Conservation (phyloP, 2,797 vertebrate species). For the Taenioides sp. region DNA sequence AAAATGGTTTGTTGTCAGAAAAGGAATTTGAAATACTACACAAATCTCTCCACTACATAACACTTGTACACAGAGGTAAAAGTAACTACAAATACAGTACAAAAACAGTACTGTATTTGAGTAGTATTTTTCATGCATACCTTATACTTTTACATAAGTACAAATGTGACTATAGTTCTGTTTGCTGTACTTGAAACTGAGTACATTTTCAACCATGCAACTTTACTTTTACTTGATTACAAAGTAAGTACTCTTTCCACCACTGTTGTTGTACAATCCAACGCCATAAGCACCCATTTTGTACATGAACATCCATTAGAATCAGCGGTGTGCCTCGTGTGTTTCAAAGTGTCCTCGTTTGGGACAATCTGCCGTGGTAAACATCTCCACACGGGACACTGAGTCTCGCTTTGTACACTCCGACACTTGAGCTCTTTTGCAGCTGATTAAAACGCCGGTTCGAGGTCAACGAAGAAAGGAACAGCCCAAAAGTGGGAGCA, state of each 20-base stretch:
- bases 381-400: not conserved
- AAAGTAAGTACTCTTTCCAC: no score
- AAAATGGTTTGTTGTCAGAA: not conserved
- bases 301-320: not conserved
- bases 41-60: not conserved
- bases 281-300: not conserved
- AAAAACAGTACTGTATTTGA: no score
- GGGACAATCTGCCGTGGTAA: not conserved
- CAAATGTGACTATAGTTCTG: no score
- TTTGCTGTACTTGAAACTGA: no score
- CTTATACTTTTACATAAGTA: no score
- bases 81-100: no score
- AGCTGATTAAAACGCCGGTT: conserved; percentile 34
- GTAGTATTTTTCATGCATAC: no score
- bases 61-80: not conserved
- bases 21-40: not conserved
- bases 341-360: conserved; percentile 1
- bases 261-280: no score
- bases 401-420: not conserved
- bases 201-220: no score
- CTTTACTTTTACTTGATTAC: no score
- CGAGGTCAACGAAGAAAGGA: conserved; percentile 33
- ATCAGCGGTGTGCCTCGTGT: not conserved
- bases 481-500: conserved; percentile 35
- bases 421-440: conserved; percentile 6